Evolutionary conservation across 2,113 vertebrate genomes (phyloP).

Genomic region (Romanogobio albipinnatus): DNA sequence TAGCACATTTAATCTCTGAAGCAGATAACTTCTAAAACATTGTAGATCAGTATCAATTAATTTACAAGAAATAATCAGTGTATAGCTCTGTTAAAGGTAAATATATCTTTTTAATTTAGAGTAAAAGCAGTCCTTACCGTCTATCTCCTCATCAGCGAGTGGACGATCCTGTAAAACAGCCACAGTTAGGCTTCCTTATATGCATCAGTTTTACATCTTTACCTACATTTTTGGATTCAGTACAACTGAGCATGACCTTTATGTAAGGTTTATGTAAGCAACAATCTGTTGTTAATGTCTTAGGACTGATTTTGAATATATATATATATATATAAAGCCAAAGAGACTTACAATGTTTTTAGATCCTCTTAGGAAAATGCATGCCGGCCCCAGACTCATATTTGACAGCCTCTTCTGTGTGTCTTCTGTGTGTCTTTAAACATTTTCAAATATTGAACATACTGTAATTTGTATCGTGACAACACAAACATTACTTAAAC

Average conservation of each 20-base stretch:
- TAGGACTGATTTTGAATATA: neutral
- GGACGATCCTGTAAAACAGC: conserved; percentile 66
- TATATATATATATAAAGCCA: neutral
- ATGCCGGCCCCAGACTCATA: conserved; percentile 82
- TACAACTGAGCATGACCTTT: neutral
- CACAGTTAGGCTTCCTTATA: neutral
- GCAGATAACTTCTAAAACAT: too few species aligned
- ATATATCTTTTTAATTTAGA: neutral
- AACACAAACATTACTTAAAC: neutral
- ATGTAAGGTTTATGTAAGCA: neutral
- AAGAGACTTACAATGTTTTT: conserved; percentile 77
- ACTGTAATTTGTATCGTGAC: neutral
- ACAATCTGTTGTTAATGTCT: neutral
- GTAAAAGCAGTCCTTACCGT: conserved; percentile 63
- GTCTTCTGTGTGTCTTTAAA: neutral
- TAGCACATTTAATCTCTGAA: too few species aligned
- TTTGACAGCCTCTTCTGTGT: conserved; percentile 1
- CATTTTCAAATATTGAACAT: neutral
- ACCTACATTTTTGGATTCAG: neutral
- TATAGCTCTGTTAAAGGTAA: neutral
- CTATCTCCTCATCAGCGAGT: conserved; percentile 73
- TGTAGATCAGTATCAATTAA: too few species aligned
- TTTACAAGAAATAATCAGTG: neutral
- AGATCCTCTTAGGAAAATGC: conserved; percentile 85
- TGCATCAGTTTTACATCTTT: neutral